Evolutionary conservation across 2,888 invertebrate species (phyloP), one percentile per base, ranked within the genome.

Genomic region (Epistrophe eligans): DNA sequence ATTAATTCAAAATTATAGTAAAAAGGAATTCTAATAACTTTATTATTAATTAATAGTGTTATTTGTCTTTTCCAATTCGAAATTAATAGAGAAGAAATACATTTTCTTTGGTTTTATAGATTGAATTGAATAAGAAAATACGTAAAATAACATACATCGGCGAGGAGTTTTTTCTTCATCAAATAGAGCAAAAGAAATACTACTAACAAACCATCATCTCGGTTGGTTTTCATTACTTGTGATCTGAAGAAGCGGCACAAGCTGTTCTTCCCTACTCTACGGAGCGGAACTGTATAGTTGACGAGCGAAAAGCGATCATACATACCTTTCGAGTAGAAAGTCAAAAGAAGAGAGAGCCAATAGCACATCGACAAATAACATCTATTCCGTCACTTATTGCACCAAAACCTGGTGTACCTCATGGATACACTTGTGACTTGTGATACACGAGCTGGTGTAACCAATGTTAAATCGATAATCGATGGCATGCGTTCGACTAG

Each of bases 401-500:
- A 15, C 55, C 84, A 15, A 87, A 88, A 48, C 72, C 90, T 48
- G 89, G 84, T 40, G 66, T 73, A 38, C 19, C 48, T 58, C 79
- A 73, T 58, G 79, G 79, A 45, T 72, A n/a, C n/a, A n/a, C n/a
- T 74, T 60, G 79, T 77, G 91, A 97, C 97, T 88, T 96, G 96
- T 90, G 97, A 97, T 91, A 97, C 97, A 0, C 94, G 97, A 19
- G 96, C 97, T 7, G 97, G 97, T 3, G 98, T 99, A 0, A 97
- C 98, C 0, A 96, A 97, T 48, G 96, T 92, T n/a, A n/a, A n/a
- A n/a, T n/a, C n/a, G n/a, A n/a, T n/a, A n/a, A n/a, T n/a, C n/a
- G n/a, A n/a, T n/a, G 97, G 97, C 0, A 99, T 99, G 99, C 94
- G 97, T 72, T 95, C 96, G 0, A 97, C 97, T n/a, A 95, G 99